A percentile compares a stretch with the other conserved stretches of the same genome.
phyloP scores from a whole-genome alignment of 2,888 invertebrate species.

The Tipula confusa region DNA sequence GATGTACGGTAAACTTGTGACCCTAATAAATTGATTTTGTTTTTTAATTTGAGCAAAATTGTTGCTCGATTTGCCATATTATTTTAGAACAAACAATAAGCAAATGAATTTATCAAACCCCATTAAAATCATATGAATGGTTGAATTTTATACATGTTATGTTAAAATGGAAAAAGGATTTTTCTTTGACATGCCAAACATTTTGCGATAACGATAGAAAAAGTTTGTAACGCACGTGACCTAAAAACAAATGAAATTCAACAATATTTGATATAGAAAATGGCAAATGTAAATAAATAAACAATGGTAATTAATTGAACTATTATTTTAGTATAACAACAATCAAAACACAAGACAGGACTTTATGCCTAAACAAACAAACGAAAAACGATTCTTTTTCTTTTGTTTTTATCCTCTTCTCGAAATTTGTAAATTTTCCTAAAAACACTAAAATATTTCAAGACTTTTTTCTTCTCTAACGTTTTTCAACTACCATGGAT shows the following conservation, averaged over 20 bases:
- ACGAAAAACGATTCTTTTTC: neutral
- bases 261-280: neutral
- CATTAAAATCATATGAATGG: conserved; percentile 25
- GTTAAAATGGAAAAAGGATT: neutral
- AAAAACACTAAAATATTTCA: neutral
- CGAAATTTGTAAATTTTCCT: neutral
- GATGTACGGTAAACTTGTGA: neutral
- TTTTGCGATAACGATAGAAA: neutral
- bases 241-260: neutral
- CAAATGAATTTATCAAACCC: neutral
- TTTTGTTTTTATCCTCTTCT: neutral
- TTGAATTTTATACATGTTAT: neutral
- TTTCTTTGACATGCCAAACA: neutral
- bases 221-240: neutral
- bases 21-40: conserved; percentile 6
- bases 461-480: neutral
- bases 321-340: conserved; percentile 3
- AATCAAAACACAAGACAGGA: neutral
- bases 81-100: neutral
- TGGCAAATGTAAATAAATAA: neutral
- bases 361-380: neutral
- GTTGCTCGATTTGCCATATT: neutral
- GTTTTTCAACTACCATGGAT: neutral
- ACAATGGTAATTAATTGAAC: conserved; percentile 12
- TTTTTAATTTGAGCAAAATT: too few species aligned